A percentile compares a stretch with the other conserved stretches of the same genome.
Conservation (phyloP, 37 sponge, comb jelly and placozoan species). For the Amphimedon queenslandica region DNA sequence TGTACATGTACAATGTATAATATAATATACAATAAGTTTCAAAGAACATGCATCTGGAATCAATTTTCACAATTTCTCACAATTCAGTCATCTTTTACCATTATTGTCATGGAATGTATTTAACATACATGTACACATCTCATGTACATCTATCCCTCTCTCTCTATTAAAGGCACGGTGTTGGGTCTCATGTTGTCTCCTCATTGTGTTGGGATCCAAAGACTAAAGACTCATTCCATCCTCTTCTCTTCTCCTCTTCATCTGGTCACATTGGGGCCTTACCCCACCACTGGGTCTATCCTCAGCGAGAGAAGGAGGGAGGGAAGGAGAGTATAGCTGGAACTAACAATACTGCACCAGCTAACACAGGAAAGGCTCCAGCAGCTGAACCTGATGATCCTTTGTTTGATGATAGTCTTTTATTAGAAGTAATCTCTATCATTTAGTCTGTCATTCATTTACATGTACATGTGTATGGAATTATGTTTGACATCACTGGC, state of each 20-base stretch:
- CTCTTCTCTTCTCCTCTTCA: not conserved
- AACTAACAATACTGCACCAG: not conserved
- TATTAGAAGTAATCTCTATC: slow-evolving; percentile 16
- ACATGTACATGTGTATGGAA: not conserved
- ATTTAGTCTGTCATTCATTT: not conserved
- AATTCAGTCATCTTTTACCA: too few relatives aligned
- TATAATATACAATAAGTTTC: too few relatives aligned
- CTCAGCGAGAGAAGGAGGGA: not conserved
- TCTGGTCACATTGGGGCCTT: slow-evolving; percentile 47
- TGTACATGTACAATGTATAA: not conserved
- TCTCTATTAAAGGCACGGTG: not conserved
- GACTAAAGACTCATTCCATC: not conserved
- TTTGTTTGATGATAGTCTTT: slow-evolving; percentile 7
- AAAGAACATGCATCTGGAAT: too few relatives aligned
- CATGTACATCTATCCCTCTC: not conserved
- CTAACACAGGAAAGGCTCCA: not conserved
- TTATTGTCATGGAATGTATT: too few relatives aligned
- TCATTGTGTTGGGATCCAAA: not conserved
- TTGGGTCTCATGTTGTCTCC: not conserved
- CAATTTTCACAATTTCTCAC: too few relatives aligned
- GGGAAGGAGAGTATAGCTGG: too few relatives aligned
- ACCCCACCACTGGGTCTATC: slow-evolving; percentile 10
- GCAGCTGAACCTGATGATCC: not conserved
- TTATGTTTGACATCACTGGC: not conserved
- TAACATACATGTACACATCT: too few relatives aligned